These are phyloP conservation scores for Anseranas semipalmata DNA, from an alignment of 2,113 vertebrate species.

Conservation along the genomic window DNA sequence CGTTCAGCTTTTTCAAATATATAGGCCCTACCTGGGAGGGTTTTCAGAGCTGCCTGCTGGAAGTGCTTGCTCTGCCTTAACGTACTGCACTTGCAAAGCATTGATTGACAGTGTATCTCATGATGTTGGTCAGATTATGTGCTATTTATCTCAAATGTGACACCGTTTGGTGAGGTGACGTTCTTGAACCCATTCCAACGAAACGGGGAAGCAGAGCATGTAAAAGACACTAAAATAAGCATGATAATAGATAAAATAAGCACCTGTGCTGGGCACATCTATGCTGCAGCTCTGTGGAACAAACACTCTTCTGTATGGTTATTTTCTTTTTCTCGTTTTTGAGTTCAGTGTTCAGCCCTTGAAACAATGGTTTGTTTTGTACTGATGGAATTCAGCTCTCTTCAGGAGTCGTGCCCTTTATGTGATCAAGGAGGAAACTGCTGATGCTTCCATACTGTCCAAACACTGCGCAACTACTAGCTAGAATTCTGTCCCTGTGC, in stretches of 20 bases:
- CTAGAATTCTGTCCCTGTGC: neutral
- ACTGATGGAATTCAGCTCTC: neutral
- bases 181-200: neutral
- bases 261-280: constrained; percentile 1
- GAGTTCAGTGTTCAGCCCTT: neutral
- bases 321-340: neutral
- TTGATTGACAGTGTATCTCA: neutral
- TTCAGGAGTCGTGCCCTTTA: neutral
- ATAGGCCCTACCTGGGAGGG: neutral
- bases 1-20: neutral
- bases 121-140: neutral
- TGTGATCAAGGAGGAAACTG: neutral
- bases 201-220: neutral
- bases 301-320: constrained; percentile 12
- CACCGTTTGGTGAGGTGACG: neutral
- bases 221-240: neutral
- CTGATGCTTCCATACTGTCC: neutral
- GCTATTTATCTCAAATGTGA: neutral
- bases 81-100: neutral
- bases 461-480: neutral
- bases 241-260: neutral
- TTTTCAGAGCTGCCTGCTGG: neutral
- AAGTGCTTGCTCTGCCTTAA: neutral
- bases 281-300: neutral
- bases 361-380: constrained; percentile 10